Conservation (phyloP, 1,140 invertebrate genomes). For the Rhyzopertha dominica region DNA sequence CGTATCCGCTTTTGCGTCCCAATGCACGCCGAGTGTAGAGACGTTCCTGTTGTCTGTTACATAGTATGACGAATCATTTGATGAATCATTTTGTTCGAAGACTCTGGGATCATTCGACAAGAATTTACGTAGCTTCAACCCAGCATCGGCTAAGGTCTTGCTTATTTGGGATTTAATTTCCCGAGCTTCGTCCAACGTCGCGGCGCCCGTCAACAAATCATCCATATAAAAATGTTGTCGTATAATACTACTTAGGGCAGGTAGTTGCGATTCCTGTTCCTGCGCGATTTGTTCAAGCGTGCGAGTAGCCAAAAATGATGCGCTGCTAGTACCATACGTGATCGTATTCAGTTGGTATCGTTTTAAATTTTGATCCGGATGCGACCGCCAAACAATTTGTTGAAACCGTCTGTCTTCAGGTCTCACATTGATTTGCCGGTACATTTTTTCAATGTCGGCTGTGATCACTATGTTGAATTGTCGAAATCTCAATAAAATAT, state of each 20-base stretch:
- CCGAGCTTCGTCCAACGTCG: slow-evolving; percentile 22
- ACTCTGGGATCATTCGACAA: slow-evolving; percentile 29
- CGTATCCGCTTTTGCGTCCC: background rate
- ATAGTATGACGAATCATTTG: no score
- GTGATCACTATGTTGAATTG: slow-evolving; percentile 38
- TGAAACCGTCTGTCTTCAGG: slow-evolving; percentile 28
- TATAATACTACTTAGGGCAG: slow-evolving; percentile 22
- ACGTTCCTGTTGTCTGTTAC: no score
- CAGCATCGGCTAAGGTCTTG: slow-evolving; percentile 7
- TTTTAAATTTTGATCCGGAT: slow-evolving; percentile 17
- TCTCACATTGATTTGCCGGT: slow-evolving; percentile 39
- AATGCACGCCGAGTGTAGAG: background rate
- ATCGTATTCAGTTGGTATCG: slow-evolving; percentile 37
- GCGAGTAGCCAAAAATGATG: slow-evolving; percentile 24
- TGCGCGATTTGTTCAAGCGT: slow-evolving; percentile 24
- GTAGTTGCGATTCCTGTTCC: slow-evolving; percentile 19
- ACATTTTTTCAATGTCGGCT: slow-evolving; percentile 46
- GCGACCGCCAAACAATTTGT: slow-evolving; percentile 29
- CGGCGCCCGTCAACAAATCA: slow-evolving; percentile 38
- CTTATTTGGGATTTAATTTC: slow-evolving; percentile 13
- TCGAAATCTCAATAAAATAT: slow-evolving; percentile 45
- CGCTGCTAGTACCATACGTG: slow-evolving; percentile 30
- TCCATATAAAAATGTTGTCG: slow-evolving; percentile 41
- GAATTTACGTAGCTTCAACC: slow-evolving; percentile 45
- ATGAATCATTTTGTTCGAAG: background rate